Percentiles rank a stretch among this genome's conserved stretches.
Conservation (phyloP, 2,888 invertebrate genomes). For the Ramazzottius varieornatus region DNA sequence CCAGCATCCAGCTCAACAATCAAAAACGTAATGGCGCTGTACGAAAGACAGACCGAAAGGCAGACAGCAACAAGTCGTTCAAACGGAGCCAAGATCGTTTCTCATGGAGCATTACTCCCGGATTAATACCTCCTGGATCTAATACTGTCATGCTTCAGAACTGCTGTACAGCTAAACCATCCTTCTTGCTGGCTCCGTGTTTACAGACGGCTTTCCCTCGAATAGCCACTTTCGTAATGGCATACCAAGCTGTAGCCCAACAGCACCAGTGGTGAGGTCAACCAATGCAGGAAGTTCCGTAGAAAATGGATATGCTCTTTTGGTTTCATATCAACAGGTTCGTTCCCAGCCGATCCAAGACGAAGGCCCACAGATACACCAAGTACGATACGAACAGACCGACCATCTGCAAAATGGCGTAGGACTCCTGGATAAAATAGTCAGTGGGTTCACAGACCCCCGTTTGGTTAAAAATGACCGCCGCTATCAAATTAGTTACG, state of each 20-base stretch:
- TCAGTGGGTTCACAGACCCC: background rate
- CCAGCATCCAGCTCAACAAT: no score
- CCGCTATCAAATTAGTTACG: conserved; percentile 8
- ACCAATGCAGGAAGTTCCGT: conserved; percentile 13
- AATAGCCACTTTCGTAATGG: conserved; percentile 10
- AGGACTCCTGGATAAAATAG: background rate
- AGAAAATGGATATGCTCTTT: conserved; percentile 14
- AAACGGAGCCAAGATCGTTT: no score
- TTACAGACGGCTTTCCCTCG: conserved; percentile 14
- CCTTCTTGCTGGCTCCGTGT: conserved; percentile 15
- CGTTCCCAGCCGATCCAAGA: conserved; percentile 13
- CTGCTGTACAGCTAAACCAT: conserved; percentile 11
- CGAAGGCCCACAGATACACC: conserved; percentile 13
- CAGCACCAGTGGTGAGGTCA: conserved; percentile 10
- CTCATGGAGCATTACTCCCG: no score
- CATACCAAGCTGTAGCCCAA: conserved; percentile 3
- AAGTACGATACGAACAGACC: conserved; percentile 10
- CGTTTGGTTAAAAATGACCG: background rate
- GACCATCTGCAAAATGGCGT: background rate
- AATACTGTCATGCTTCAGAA: no score
- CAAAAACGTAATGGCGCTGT: no score
- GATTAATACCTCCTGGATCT: no score
- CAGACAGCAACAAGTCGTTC: no score
- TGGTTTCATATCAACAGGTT: conserved; percentile 12
- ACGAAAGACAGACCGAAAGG: no score